A percentile compares a stretch with the other conserved stretches of the same genome.
Evolutionary conservation across 2,113 vertebrate species (phyloP).

Genomic region (Zosterops japonicus): DNA sequence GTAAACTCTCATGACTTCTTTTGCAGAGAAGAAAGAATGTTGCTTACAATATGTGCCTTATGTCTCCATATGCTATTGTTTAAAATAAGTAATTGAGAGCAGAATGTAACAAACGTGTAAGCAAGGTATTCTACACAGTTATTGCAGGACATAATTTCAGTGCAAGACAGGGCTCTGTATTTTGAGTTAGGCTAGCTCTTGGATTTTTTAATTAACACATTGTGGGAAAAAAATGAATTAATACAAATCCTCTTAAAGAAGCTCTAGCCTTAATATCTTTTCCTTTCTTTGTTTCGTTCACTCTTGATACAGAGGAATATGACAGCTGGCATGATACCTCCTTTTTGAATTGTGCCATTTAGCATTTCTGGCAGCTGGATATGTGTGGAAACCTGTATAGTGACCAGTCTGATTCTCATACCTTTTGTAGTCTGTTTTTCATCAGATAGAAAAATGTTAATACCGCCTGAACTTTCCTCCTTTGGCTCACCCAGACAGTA

Average conservation of each 20-base stretch:
- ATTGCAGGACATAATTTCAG: not conserved
- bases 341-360: not conserved
- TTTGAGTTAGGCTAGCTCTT: not conserved
- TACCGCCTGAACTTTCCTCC: not conserved
- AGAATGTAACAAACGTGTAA: not conserved
- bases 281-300: not conserved
- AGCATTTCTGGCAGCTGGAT: not conserved
- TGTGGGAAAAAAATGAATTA: not conserved
- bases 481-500: not conserved
- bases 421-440: conserved; percentile 27
- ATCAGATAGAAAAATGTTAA: conserved; percentile 27
- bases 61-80: not conserved
- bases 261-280: not conserved
- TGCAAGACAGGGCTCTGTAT: not conserved
- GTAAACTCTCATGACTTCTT: not conserved
- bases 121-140: not conserved
- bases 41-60: not conserved
- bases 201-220: not conserved
- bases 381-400: not conserved
- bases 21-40: not conserved
- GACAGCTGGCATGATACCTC: not conserved
- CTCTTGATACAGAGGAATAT: not conserved
- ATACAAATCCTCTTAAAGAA: not conserved
- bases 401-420: conserved; percentile 24
- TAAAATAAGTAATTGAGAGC: not conserved